These are phyloP conservation scores for Trichoplusia ni DNA, from an alignment of 1,140 invertebrate genomes.

Conservation along the genomic window DNA sequence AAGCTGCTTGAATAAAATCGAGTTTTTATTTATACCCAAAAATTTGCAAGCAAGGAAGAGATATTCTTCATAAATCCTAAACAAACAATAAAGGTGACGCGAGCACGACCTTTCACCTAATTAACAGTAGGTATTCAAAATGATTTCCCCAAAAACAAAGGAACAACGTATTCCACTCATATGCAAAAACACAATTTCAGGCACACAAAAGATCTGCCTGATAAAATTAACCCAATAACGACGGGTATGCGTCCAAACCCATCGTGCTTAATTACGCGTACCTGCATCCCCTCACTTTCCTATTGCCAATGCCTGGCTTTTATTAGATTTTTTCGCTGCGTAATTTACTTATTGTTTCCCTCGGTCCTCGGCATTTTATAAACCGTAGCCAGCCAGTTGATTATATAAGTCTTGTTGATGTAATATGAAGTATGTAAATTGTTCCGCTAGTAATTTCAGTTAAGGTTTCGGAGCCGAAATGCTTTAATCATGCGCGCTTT, in stretches of 20 bases:
- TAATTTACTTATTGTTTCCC: constrained; percentile 44
- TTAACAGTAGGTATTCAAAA: no score
- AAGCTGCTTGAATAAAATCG: no score
- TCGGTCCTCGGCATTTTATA: background rate
- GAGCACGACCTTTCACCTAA: no score
- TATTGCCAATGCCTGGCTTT: background rate
- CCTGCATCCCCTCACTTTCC: background rate
- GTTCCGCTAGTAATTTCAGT: background rate
- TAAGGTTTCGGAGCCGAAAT: background rate
- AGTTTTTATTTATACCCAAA: no score
- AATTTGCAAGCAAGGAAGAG: no score
- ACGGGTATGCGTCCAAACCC: background rate
- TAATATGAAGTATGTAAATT: constrained; percentile 7
- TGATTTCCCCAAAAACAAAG: no score
- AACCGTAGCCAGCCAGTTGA: background rate
- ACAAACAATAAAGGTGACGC: no score
- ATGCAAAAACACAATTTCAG: no score
- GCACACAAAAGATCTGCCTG: no score
- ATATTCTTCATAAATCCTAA: no score
- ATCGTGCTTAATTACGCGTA: background rate
- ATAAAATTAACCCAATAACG: background rate
- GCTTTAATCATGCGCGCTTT: constrained; percentile 11
- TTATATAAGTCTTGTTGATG: background rate
- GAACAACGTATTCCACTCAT: no score
- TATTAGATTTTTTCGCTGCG: constrained; percentile 33